phyloP scores from a whole-genome alignment of 2,797 vertebrate species.

The Halcyon smyrnensis region DNA sequence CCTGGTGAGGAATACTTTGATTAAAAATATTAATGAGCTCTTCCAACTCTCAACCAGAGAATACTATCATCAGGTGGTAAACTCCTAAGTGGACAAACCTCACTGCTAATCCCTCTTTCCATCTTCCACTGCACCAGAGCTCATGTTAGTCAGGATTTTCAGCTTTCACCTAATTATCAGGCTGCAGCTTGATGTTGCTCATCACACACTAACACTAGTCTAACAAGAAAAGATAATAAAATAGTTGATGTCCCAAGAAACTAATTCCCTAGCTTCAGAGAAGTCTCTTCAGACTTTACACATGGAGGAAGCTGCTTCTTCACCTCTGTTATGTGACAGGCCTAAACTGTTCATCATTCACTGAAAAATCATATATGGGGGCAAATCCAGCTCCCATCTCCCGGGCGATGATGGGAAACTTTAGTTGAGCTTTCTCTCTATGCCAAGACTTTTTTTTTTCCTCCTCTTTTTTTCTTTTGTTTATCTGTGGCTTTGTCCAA shows the following conservation, averaged over 20 bases:
- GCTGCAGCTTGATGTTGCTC: not conserved
- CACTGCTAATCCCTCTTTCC: not conserved
- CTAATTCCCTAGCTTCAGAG: not conserved
- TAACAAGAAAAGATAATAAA: not conserved
- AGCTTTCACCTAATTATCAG: not conserved
- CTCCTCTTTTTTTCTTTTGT: not conserved
- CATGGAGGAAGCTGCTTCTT: not conserved
- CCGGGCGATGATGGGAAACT: not conserved
- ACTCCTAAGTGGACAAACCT: not conserved
- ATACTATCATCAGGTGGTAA: not conserved
- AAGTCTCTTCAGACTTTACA: not conserved
- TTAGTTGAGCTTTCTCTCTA: not conserved
- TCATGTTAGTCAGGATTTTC: rapidly evolving
- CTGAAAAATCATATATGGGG: rapidly evolving
- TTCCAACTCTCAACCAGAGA: not conserved
- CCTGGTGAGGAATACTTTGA: not conserved
- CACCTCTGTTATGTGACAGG: not conserved
- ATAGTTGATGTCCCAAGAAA: not conserved
- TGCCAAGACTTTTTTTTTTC: no score
- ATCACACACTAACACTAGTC: not conserved
- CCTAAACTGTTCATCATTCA: not conserved
- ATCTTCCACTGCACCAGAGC: not conserved
- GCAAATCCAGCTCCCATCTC: not conserved
- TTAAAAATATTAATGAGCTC: not conserved
- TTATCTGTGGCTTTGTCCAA: not conserved